Percentiles rank a stretch among this genome's conserved stretches.
These are phyloP conservation scores for Falco punctatus DNA, from an alignment of 2,113 vertebrate genomes.

Conservation along the genomic window DNA sequence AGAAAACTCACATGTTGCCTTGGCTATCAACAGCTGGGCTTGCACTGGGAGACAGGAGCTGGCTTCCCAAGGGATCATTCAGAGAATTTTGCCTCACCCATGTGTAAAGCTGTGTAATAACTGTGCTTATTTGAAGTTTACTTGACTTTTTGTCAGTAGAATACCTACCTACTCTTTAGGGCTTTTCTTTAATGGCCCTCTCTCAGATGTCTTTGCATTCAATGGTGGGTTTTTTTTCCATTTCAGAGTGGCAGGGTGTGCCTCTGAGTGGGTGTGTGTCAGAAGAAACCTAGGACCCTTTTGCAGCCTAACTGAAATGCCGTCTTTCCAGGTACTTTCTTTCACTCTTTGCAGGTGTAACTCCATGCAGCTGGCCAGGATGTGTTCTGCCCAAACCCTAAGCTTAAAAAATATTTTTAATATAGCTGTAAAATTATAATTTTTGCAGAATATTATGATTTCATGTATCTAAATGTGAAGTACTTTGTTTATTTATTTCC, in stretches of 20 bases:
- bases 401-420: not conserved
- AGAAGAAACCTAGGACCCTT: not conserved
- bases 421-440: not conserved
- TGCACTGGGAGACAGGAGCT: not conserved
- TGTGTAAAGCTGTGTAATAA: not conserved
- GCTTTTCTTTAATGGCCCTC: not conserved
- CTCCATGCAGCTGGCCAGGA: not conserved
- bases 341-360: not conserved
- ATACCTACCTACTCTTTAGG: not conserved
- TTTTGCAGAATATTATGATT: not conserved
- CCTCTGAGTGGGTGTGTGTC: too few relatives aligned
- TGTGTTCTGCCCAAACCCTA: not conserved
- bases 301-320: not conserved
- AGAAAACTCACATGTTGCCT: not conserved
- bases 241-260: not conserved
- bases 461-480: not conserved
- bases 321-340: not conserved
- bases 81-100: not conserved
- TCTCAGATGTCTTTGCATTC: not conserved
- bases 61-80: not conserved
- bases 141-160: not conserved
- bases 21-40: not conserved
- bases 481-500: not conserved
- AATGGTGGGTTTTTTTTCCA: not conserved
- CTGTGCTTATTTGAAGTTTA: not conserved